A percentile compares a stretch with the other conserved stretches of the same genome.
These are phyloP conservation scores for Sarcophaga subvicina DNA, from an alignment of 2,888 invertebrate species.

Conservation along the genomic window DNA sequence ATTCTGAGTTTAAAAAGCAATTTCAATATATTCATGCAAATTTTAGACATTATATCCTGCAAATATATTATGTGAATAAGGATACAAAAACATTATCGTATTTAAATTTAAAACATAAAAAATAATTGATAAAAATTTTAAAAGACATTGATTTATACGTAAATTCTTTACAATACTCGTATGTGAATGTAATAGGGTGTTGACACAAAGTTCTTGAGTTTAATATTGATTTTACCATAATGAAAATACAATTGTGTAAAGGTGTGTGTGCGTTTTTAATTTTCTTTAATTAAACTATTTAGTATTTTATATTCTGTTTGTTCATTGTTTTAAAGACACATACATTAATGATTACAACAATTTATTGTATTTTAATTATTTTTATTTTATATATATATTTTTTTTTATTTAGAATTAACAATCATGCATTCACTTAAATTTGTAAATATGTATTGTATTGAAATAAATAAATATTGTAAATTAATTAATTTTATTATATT, in stretches of 20 bases:
- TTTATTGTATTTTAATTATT: conserved; percentile 3
- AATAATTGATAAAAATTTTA: conserved; percentile 38
- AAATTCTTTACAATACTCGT: neutral
- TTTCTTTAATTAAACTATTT: neutral
- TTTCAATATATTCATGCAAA: too few species aligned
- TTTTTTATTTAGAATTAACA: conserved; percentile 33
- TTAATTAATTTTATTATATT: conserved; percentile 4
- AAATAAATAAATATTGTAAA: too few species aligned
- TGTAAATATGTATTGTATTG: neutral
- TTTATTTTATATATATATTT: conserved; percentile 18
- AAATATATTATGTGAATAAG: too few species aligned
- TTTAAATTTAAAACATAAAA: neutral
- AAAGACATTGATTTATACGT: conserved; percentile 34
- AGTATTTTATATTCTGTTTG: neutral
- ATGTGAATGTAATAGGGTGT: neutral
- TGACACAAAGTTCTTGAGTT: too few species aligned
- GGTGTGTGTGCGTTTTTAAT: neutral
- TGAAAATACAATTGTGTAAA: neutral
- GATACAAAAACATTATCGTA: neutral
- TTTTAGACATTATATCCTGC: too few species aligned
- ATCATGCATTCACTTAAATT: conserved; percentile 53
- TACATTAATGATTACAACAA: conserved; percentile 27
- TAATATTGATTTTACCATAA: too few species aligned
- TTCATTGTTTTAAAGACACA: conserved; percentile 57
- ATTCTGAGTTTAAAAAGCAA: too few species aligned